Conservation (phyloP, 2,113 vertebrate species). For the Corythoichthys haematopterus region DNA sequence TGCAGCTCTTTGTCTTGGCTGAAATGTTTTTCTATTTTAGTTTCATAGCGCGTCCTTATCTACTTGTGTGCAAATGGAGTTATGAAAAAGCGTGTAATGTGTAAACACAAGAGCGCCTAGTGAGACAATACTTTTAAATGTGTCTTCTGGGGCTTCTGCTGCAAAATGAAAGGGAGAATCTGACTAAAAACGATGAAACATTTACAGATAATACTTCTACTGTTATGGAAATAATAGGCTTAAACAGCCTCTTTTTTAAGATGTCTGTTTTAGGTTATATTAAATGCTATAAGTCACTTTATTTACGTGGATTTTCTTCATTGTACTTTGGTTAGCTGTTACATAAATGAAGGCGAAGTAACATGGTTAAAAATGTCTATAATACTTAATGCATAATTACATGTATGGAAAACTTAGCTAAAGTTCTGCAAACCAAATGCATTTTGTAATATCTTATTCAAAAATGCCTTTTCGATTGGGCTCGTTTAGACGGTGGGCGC, state of each 20-base stretch:
- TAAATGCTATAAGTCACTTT: not conserved
- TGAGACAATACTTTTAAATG: slow-evolving; percentile 1
- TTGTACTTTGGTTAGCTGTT: not conserved
- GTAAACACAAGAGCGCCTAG: slow-evolving; percentile 3
- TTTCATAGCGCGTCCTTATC: slow-evolving; percentile 25
- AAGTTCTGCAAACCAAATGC: slow-evolving; percentile 8
- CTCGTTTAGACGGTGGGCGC: slow-evolving; percentile 52
- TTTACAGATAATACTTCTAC: slow-evolving; percentile 3
- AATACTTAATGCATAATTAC: slow-evolving; percentile 9
- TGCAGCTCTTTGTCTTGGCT: slow-evolving; percentile 14
- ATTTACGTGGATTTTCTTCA: not conserved
- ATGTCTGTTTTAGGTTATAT: not conserved
- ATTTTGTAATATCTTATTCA: slow-evolving; percentile 26
- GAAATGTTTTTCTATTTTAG: slow-evolving; percentile 20
- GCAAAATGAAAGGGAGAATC: not conserved
- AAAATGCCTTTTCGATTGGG: slow-evolving; percentile 39
- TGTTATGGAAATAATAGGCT: not conserved
- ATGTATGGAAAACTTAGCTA: slow-evolving; percentile 13
- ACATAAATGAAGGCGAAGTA: not conserved
- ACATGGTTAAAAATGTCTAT: not conserved
- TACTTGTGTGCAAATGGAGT: slow-evolving; percentile 13
- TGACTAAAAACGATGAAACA: not conserved
- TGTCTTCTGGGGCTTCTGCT: not conserved
- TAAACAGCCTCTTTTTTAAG: not conserved
- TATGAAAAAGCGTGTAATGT: slow-evolving; percentile 3